These are phyloP conservation scores for Drosophila parvula DNA, from an alignment of 1,140 invertebrate genomes.

Conservation along the genomic window DNA sequence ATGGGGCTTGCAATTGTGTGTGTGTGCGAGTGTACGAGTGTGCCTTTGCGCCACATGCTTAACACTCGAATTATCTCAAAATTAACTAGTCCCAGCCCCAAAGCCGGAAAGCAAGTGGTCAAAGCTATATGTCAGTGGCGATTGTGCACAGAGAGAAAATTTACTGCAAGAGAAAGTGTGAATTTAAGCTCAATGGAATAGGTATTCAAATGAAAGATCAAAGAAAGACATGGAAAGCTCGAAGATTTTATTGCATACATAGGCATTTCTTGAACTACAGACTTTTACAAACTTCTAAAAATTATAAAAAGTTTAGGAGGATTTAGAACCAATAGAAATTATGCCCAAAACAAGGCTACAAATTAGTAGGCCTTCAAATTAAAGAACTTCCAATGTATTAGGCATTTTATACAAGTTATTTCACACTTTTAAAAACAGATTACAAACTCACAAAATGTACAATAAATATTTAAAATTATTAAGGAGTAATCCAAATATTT, in stretches of 20 bases:
- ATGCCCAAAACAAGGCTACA: rapidly evolving
- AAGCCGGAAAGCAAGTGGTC: slow-evolving; percentile 62
- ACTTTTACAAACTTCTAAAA: no score
- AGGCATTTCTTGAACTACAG: no score
- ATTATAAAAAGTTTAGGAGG: no score
- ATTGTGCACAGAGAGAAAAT: neutral
- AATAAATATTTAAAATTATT: no score
- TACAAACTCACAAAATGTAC: no score
- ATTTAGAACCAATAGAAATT: neutral
- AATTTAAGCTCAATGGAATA: neutral
- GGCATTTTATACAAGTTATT: neutral
- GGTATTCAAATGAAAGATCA: no score
- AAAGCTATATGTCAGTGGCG: slow-evolving; percentile 2
- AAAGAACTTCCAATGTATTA: no score
- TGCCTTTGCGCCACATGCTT: slow-evolving; percentile 55
- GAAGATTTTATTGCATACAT: no score
- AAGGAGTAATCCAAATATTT: neutral
- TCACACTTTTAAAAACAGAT: neutral
- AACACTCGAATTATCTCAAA: slow-evolving; percentile 77
- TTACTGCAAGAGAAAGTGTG: no score
- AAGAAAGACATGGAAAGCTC: no score
- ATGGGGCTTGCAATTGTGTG: slow-evolving; percentile 42
- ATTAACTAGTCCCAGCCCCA: slow-evolving; percentile 67
- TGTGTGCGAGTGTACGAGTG: neutral
- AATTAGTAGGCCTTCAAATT: neutral